Conservation (phyloP, 2,888 invertebrate genomes). For the Calliopum simillimum region DNA sequence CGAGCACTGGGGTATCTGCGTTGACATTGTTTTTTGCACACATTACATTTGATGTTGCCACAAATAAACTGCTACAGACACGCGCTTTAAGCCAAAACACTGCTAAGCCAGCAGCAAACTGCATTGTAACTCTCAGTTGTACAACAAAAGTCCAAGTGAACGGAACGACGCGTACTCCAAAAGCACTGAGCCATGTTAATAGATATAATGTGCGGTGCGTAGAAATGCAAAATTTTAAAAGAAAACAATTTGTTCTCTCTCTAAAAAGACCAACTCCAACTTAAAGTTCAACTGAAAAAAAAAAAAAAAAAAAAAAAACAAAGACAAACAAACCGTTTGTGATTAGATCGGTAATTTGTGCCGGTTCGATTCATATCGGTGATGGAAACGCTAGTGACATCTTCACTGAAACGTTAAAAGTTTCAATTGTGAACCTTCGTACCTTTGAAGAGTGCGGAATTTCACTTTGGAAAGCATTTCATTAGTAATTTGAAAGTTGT, state of each 20-base stretch:
- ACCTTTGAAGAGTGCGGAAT: background rate
- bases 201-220: slow-evolving; percentile 35
- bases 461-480: slow-evolving; percentile 36
- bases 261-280: background rate
- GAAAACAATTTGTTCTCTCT: background rate
- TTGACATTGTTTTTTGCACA: no score
- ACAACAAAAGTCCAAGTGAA: slow-evolving; percentile 5
- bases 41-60: background rate
- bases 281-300: background rate
- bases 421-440: slow-evolving; percentile 47
- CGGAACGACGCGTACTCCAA: slow-evolving; percentile 5
- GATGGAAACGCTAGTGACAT: slow-evolving; percentile 42
- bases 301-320: no score
- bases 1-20: no score
- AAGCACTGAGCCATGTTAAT: background rate
- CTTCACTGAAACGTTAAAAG: slow-evolving; percentile 55
- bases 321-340: slow-evolving; percentile 37
- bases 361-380: slow-evolving; percentile 59
- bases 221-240: background rate
- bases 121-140: slow-evolving; percentile 3
- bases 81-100: background rate
- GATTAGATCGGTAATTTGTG: slow-evolving; percentile 60
- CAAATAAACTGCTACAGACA: background rate
- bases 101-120: background rate
- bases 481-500: slow-evolving; percentile 32